Base-by-base conservation (phyloP, 2,113 vertebrate genomes). In the Cryptotis parvus region DNA sequence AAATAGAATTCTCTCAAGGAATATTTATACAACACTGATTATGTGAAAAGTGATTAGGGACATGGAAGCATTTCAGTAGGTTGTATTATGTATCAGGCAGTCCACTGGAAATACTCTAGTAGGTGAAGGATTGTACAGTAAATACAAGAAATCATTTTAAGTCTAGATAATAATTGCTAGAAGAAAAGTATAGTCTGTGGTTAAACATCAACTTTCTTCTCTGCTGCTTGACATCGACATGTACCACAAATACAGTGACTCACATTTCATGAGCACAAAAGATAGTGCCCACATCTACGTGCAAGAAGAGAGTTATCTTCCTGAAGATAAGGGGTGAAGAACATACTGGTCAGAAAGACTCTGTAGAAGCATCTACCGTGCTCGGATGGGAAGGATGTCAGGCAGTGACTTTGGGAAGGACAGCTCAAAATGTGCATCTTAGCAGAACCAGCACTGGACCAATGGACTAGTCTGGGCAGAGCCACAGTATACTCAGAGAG, bases 41-140 rank as follows among this genome's bases (percentile, higher is more conserved):
- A 33, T 33, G 12, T 91, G 68, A 70, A 92, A 87, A 10, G 1
- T 78, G 24, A 31, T 91, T 12, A 92, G 43, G 72, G 72, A 93
- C 65, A 39, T 7, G 75, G 72, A 74, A 10, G 18, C 80, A 5
- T 90, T 58, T 84, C 10, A n/a, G n/a, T 33, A 86, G 76, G 79
- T 4, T 39, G 20, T 35, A 33, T 83, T 93, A 61, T 35, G 20
- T n/a, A 33, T 83, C 90, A 61, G 81, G 77, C 49, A 84, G 55
- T 77, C 3, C 70, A 4, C 43, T 86, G 15, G 33, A 31, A 35
- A 84, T 74, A 84, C 3, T 33, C 14, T 27, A 35, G 69, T 93
- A 63, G 83, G 70, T 43, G 79, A 76, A 26, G 75, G 18, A 58
- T 70, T 20, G 45, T 45, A 77, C 1, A 18, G 88, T 90, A 39